Evolutionary conservation across 2,113 vertebrate species (phyloP).

Genomic region (Bambusicola thoracicus): DNA sequence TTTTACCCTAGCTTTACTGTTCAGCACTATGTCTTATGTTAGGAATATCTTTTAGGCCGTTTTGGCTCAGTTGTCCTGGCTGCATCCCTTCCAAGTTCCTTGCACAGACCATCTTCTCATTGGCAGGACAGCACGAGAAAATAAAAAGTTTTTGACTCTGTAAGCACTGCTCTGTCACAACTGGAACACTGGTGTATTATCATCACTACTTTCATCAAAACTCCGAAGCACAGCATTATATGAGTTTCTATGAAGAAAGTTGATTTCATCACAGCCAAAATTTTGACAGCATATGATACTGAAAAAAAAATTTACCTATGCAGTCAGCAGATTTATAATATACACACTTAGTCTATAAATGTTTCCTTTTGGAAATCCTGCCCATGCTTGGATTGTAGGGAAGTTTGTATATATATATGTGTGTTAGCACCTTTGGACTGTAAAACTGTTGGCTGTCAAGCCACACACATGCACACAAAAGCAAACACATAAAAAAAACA

Average conservation of each 20-base stretch:
- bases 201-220: background rate
- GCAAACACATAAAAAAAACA: background rate
- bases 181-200: background rate
- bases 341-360: background rate
- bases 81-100: background rate
- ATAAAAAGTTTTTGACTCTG: background rate
- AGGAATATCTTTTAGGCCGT: background rate
- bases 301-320: background rate
- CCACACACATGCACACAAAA: rapidly evolving
- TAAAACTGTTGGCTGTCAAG: background rate
- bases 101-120: background rate
- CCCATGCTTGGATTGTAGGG: background rate
- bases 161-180: background rate
- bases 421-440: background rate
- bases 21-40: background rate
- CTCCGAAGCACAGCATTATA: background rate
- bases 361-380: background rate
- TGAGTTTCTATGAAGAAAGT: background rate
- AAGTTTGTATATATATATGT: background rate
- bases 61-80: background rate
- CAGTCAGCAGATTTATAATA: background rate
- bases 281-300: background rate
- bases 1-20: background rate
- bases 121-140: background rate
- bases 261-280: background rate